Base-by-base conservation (phyloP, 2,888 invertebrate genomes). In the Pollenia labialis region DNA sequence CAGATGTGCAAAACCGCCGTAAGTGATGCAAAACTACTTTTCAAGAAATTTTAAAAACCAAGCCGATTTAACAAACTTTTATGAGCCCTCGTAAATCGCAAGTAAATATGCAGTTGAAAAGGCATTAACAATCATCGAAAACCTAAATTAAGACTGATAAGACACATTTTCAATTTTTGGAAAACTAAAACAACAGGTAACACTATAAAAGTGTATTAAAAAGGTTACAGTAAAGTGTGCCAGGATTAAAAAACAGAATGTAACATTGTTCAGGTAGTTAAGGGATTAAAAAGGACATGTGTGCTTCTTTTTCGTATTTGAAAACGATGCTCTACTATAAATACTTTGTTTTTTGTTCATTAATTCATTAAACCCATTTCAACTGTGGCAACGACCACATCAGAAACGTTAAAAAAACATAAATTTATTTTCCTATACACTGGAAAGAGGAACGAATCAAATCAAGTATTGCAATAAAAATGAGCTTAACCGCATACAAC, bases 401-500 rank as follows among this genome's bases (percentile, higher is more conserved):
- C 80, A 54, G 66, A 79, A 54, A 46, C 50, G 48, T 56, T 6
- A 42, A 12, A 18, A 71, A 42, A 64, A 32, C 40, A 62, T 23
- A 0, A 32, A 75, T 42, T 75, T 75, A 6, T 14, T 76, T 62
- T 54, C 58, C n/a, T 12, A n/a, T 52, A 40, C 3, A 32, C 32
- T 32, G 4, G 4, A 14, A 18, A 12, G 40, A 56, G 12, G 12
- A 11, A 64, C 68, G 50, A 60, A 58, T 10, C 32, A 46, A 66
- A 16, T 8, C 42, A 46, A 74, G 40, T 42, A 32, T 32, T 46
- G 18, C 50, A 58, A 56, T 60, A 42, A 81, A 85, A 62, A 87
- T 87, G 85, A 85, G 66, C 66, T 66, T 81, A 64, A 66, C 50
- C 32, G 50, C 81, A 23, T 69, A 74, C 71, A 74, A 79, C 6